These are phyloP conservation scores for Psettodes erumei DNA, from an alignment of 2,113 vertebrate genomes.

Conservation along the genomic window DNA sequence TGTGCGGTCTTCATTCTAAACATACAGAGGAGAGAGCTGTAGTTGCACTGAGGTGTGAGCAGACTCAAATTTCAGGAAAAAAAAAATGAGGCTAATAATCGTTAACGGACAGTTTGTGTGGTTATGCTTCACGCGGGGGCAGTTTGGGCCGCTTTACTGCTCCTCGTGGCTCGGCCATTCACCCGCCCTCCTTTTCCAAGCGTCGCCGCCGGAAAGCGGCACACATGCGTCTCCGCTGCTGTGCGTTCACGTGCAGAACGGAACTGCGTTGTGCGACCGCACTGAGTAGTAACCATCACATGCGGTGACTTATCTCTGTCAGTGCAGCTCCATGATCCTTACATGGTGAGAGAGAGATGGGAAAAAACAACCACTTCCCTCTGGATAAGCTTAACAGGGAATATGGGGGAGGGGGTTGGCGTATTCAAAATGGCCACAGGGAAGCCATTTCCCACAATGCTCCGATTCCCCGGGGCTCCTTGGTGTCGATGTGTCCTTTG, in stretches of 20 bases:
- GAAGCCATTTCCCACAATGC: slow-evolving; percentile 68
- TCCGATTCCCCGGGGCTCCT: slow-evolving; percentile 57
- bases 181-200: neutral
- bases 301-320: slow-evolving; percentile 34
- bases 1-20: neutral
- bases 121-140: neutral
- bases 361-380: slow-evolving; percentile 24
- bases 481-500: slow-evolving; percentile 72
- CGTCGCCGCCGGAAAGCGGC: neutral
- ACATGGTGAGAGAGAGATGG: slow-evolving; percentile 17
- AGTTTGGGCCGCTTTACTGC: neutral
- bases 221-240: no score
- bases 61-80: neutral
- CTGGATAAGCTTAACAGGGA: slow-evolving; percentile 60
- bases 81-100: neutral
- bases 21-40: neutral
- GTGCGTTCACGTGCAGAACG: neutral
- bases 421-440: slow-evolving; percentile 73
- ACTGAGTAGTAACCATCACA: slow-evolving; percentile 51
- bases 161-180: neutral
- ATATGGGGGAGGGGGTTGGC: slow-evolving; percentile 39
- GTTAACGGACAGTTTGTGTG: neutral
- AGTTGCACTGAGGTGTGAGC: neutral
- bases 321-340: slow-evolving; percentile 46
- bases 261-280: no score